phyloP scores from a whole-genome alignment of 2,113 vertebrate species.

The Malurus cyaneus region DNA sequence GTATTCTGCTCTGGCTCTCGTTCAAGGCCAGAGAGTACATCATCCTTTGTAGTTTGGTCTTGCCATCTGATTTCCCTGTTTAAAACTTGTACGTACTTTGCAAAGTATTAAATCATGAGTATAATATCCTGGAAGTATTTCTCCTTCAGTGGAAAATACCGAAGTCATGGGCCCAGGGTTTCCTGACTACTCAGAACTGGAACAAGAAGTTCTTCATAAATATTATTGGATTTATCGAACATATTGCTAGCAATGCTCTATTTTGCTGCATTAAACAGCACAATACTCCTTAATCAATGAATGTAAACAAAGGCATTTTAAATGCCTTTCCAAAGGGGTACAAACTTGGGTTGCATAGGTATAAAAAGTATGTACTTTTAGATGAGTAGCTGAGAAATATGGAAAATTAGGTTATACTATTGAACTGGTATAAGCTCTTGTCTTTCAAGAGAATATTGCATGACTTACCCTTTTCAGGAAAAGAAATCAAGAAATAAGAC shows the following conservation, averaged over 20 bases:
- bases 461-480: not conserved
- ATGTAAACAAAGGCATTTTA: not conserved
- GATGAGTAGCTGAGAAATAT: not conserved
- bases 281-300: not conserved
- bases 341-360: not conserved
- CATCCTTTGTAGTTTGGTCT: not conserved
- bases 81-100: not conserved
- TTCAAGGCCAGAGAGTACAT: not conserved
- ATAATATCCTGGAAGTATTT: not conserved
- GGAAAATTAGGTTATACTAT: not conserved
- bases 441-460: not conserved
- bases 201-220: not conserved
- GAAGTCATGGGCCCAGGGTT: not conserved
- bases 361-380: not conserved
- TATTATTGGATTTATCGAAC: not conserved
- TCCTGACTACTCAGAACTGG: not conserved
- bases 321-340: not conserved
- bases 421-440: not conserved
- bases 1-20: not conserved
- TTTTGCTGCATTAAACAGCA: not conserved
- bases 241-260: not conserved
- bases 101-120: not conserved
- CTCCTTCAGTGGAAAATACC: not conserved
- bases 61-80: not conserved
- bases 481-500: not conserved